Evolutionary conservation across 2,113 vertebrate genomes (phyloP).

Genomic region (Dipodomys ordii): DNA sequence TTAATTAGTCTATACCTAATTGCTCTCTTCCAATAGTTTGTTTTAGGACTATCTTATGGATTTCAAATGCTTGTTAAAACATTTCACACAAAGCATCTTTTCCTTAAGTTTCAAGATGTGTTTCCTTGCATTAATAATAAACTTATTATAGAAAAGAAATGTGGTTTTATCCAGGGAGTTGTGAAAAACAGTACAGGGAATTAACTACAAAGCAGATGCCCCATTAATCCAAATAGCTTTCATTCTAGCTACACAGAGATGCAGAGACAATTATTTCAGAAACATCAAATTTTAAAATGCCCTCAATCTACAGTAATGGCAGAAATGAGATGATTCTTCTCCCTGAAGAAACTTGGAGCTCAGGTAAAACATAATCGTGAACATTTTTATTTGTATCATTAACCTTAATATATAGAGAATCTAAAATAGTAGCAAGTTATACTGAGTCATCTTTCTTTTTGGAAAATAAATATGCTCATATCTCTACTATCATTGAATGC

Average conservation of each 20-base stretch:
- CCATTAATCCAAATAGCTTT: slow-evolving; percentile 61
- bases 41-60: slow-evolving; percentile 19
- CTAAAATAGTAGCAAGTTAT: slow-evolving; percentile 40
- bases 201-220: slow-evolving; percentile 32
- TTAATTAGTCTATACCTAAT: slow-evolving; percentile 62
- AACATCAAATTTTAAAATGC: slow-evolving; percentile 49
- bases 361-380: slow-evolving; percentile 30
- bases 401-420: slow-evolving; percentile 27
- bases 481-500: neutral
- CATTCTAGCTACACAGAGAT: neutral
- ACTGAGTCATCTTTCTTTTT: neutral
- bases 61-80: slow-evolving; percentile 39
- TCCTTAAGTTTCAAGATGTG: neutral
- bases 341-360: neutral
- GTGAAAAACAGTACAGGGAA: slow-evolving; percentile 47
- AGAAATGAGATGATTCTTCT: slow-evolving; percentile 31
- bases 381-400: slow-evolving; percentile 61
- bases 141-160: neutral
- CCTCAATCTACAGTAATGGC: neutral
- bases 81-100: slow-evolving; percentile 51
- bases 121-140: slow-evolving; percentile 14
- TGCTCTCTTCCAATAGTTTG: slow-evolving; percentile 19
- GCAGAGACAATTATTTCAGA: slow-evolving; percentile 61
- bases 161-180: slow-evolving; percentile 3
- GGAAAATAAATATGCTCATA: neutral